A percentile compares a stretch with the other conserved stretches of the same genome.
Evolutionary conservation across 1,140 invertebrate species (phyloP).

Genomic region (Tetramorium parvispinum): DNA sequence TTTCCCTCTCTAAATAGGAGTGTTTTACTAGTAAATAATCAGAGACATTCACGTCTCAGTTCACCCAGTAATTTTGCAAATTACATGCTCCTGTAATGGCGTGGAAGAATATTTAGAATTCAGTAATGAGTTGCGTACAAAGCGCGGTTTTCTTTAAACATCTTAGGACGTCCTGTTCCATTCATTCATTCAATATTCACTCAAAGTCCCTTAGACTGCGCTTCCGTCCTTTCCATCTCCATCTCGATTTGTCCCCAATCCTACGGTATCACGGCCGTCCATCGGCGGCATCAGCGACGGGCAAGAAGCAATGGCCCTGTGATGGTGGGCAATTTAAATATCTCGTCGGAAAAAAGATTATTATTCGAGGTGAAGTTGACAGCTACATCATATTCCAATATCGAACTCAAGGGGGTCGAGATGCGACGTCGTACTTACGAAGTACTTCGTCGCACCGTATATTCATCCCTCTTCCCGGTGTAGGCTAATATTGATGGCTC

Average conservation of each 20-base stretch:
- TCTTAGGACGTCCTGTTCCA: slow-evolving; percentile 36
- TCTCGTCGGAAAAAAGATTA: slow-evolving; percentile 73
- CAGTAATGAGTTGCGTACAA: slow-evolving; percentile 35
- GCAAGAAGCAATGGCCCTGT: slow-evolving; percentile 65
- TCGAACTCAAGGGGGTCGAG: slow-evolving; percentile 61
- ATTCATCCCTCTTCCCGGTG: slow-evolving; percentile 44
- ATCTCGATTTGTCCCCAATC: slow-evolving; percentile 67
- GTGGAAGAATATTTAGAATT: slow-evolving; percentile 41
- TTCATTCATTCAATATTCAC: slow-evolving; percentile 76
- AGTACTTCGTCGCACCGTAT: slow-evolving; percentile 32
- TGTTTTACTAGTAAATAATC: slow-evolving; percentile 48
- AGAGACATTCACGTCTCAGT: neutral
- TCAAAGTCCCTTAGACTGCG: slow-evolving; percentile 63
- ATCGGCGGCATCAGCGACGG: slow-evolving; percentile 56
- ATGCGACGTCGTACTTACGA: slow-evolving; percentile 37
- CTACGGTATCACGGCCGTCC: slow-evolving; percentile 54
- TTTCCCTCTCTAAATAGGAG: slow-evolving; percentile 8
- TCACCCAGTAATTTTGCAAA: slow-evolving; percentile 44
- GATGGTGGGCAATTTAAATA: slow-evolving; percentile 76
- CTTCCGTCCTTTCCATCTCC: slow-evolving; percentile 40
- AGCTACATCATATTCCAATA: slow-evolving; percentile 76
- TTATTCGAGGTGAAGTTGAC: slow-evolving; percentile 74
- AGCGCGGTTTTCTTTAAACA: slow-evolving; percentile 51
- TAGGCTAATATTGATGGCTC: slow-evolving; percentile 67
- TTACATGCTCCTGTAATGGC: slow-evolving; percentile 27